Evolutionary conservation across 2,888 invertebrate genomes (phyloP), one percentile per base, ranked within the genome.

Genomic region (Pandemis corylana): DNA sequence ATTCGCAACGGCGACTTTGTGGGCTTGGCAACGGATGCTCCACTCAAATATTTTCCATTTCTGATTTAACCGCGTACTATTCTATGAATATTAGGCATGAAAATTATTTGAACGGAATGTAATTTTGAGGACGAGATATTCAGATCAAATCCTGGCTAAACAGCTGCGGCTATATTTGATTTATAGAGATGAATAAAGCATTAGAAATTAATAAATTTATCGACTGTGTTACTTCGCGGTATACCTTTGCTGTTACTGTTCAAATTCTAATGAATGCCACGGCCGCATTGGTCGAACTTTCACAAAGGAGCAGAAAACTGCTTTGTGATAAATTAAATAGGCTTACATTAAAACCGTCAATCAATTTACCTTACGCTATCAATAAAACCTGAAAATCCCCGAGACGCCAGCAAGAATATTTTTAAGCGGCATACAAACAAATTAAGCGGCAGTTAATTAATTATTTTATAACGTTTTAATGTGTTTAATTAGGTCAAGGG

Each of bases 401-500:
- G 62, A 46, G 49, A 69, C 49, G 68, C 68, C 20, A 59, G 20
- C 59, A 28, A 51, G 41, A 72, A 59, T 63, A 53, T 72, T 56
- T 65, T 46, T 63, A 56, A 72, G 68, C 44, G 36, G 44, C 53
- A 56, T 59, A 66, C 61, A 66, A 70, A 66, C 65, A 70, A 74
- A 70, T 70, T 62, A 70, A 69, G 66, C 15, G 51, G 59, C 51
- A 66, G 49, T 69, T 51, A 51, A 74, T 66, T 62, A 61, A 66
- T 59, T 65, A 42, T 65, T 61, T 68, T 63, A 13, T 63, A 63
- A 66, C 10, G 36, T 44, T 69, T 73, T 56, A 68, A 53, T 51
- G 59, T 70, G 59, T 66, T 67, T 67, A 71, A 71, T 75, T 75
- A 62, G 71, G 67, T 75, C 75, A 75, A 63, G 70, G 56, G 20